Percentiles rank a stretch among this genome's conserved stretches.
Evolutionary conservation across 2,113 vertebrate genomes (phyloP).

Genomic region (Larimichthys crocea): DNA sequence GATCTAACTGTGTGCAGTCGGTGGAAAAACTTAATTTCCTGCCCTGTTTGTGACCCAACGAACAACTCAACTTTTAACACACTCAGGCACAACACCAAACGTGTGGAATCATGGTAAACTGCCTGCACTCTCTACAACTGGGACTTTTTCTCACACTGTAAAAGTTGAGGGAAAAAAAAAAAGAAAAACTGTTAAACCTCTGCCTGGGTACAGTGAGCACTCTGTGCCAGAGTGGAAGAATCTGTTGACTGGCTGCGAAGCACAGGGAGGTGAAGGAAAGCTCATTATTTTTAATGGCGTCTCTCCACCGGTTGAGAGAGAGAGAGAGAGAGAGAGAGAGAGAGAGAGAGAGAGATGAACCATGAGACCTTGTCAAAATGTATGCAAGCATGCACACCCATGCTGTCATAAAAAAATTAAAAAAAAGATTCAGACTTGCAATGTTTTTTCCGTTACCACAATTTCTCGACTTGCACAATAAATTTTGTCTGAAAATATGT

Average conservation of each 20-base stretch:
- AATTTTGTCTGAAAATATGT: not conserved
- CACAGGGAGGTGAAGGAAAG: conserved; percentile 64
- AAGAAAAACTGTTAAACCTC: conserved; percentile 55
- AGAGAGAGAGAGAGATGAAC: conserved; percentile 26
- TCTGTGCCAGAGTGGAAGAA: conserved; percentile 63
- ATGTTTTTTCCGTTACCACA: not conserved
- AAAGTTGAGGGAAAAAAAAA: conserved; percentile 58
- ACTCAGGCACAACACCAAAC: conserved; percentile 42
- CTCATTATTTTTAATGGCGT: conserved; percentile 80
- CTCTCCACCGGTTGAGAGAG: conserved; percentile 27
- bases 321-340: not conserved
- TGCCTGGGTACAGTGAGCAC: conserved; percentile 55
- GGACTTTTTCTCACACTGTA: conserved; percentile 75
- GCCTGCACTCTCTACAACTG: conserved; percentile 50
- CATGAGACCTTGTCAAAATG: conserved; percentile 15
- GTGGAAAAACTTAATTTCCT: conserved; percentile 73
- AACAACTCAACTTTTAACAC: conserved; percentile 43
- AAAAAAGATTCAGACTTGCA: not conserved
- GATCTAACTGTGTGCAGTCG: conserved; percentile 36
- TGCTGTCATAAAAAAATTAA: not conserved
- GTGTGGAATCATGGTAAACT: conserved; percentile 47
- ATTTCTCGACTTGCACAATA: not conserved
- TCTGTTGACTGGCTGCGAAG: conserved; percentile 59
- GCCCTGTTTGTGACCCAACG: conserved; percentile 66
- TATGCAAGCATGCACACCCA: not conserved